A percentile compares a stretch with the other conserved stretches of the same genome.
phyloP scores from a whole-genome alignment of 2,113 vertebrate genomes.

The Naja naja region DNA sequence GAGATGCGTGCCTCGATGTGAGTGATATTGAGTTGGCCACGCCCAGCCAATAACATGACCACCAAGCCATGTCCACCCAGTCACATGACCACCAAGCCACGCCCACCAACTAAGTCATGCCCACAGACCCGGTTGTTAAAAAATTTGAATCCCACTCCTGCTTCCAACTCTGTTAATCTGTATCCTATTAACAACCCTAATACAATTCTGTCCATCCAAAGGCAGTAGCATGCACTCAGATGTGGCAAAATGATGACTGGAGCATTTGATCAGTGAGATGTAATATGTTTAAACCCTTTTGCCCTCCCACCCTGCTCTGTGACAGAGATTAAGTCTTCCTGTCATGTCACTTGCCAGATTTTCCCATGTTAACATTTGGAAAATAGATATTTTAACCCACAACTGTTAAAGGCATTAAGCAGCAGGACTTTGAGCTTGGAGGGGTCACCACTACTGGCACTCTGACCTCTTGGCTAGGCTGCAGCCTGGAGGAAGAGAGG shows the following conservation, averaged over 20 bases:
- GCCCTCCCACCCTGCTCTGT: not conserved
- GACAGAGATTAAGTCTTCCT: not conserved
- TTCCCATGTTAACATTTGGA: not conserved
- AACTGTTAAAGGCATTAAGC: not conserved
- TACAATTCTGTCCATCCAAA: not conserved
- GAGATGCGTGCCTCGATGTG: too few species aligned
- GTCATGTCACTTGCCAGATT: not conserved
- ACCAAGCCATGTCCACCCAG: too few species aligned
- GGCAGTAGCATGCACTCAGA: not conserved
- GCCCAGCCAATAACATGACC: too few species aligned
- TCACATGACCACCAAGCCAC: too few species aligned
- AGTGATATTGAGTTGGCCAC: too few species aligned
- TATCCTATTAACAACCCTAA: not conserved
- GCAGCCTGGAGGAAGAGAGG: not conserved
- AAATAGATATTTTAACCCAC: not conserved
- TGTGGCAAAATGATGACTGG: not conserved
- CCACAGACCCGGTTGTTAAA: too few species aligned
- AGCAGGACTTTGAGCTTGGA: not conserved
- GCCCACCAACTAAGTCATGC: too few species aligned
- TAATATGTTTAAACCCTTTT: not conserved
- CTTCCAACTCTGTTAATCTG: too few species aligned
- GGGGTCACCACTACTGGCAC: not conserved
- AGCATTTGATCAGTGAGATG: not conserved
- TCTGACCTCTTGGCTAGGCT: not conserved
- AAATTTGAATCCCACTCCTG: too few species aligned